Percentiles rank a stretch among this genome's conserved stretches.
These are phyloP conservation scores for Rhopalosiphum padi DNA, from an alignment of 1,140 invertebrate species.

Conservation along the genomic window DNA sequence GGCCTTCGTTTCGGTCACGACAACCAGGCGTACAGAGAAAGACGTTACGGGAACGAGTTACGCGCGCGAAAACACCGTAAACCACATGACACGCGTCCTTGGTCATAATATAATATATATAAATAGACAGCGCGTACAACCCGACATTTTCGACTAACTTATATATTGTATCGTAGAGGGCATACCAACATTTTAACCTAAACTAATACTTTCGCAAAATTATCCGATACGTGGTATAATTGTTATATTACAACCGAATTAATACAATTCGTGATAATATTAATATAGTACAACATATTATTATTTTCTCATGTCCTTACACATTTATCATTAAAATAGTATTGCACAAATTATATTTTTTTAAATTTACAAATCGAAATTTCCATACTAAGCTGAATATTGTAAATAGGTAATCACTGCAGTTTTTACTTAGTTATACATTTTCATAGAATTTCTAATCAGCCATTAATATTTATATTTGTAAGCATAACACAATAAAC, in stretches of 20 bases:
- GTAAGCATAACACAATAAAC: not conserved
- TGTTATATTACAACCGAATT: not conserved
- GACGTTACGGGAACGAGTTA: slow-evolving; percentile 47
- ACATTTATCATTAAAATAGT: not conserved
- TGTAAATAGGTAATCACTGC: not conserved
- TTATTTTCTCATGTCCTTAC: too few relatives aligned
- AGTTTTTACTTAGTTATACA: not conserved
- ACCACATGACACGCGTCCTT: slow-evolving; percentile 19
- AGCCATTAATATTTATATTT: too few relatives aligned
- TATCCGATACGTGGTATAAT: not conserved
- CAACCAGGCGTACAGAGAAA: not conserved
- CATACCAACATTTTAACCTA: not conserved
- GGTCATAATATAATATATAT: not conserved
- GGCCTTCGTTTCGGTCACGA: slow-evolving; percentile 56
- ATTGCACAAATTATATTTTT: not conserved
- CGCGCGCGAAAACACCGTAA: slow-evolving; percentile 31
- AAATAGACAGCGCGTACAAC: not conserved
- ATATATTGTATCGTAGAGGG: not conserved
- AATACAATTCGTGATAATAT: not conserved
- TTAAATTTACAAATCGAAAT: not conserved
- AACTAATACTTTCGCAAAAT: not conserved
- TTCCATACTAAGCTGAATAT: not conserved
- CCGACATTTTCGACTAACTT: not conserved
- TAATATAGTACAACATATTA: too few relatives aligned
- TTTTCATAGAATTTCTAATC: not conserved